Evolutionary conservation across 2,888 invertebrate species (phyloP), one percentile per base, ranked within the genome.

Genomic region (Diarsia brunnea): DNA sequence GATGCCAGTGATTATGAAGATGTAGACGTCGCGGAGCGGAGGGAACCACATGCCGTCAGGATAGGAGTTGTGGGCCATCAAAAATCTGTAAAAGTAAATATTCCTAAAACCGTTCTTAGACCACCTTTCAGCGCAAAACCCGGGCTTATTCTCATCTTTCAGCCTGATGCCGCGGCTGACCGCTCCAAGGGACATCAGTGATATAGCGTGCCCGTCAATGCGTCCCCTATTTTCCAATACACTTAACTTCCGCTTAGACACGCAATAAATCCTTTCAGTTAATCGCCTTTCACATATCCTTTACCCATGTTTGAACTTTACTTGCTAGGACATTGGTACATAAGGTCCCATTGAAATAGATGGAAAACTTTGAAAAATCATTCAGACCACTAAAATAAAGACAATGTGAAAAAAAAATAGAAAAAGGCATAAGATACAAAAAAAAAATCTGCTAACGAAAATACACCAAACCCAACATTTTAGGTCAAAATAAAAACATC

Each of bases 141-240:
- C 12, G n/a, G 45, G 55, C 0, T n/a, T 47, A 43, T 43, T 27
- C 47, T 45, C n/a, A 47, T 14, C 66, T 55, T 82, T 45, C 14
- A 67, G 0, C 21, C 21, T 27, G 38, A 60, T 63, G 64, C 31
- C 12, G 27, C 16, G 16, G 43, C 49, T 68, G 67, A 55, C 64
- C 79, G 47, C 53, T 78, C 43, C 24, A 10, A 72, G 45, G 64
- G 31, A 65, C 79, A 60, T 60, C 63, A 43, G 64, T 64, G 58
- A 51, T 72, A 27, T 4, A 65, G 14, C 24, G 1, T 45, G 67
- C 64, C 60, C n/a, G n/a, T 63, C 66, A 77, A 38, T n/a, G 43
- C 64, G 55, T 55, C 11, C 69, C 79, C 53, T 74, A 79, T 81
- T 84, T 84, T 81, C 84, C 84, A 69, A 58, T 64, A 63, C 58